A percentile compares a stretch with the other conserved stretches of the same genome.
Evolutionary conservation across 2,888 invertebrate genomes (phyloP).

Genomic region (Perizoma affinitatum): DNA sequence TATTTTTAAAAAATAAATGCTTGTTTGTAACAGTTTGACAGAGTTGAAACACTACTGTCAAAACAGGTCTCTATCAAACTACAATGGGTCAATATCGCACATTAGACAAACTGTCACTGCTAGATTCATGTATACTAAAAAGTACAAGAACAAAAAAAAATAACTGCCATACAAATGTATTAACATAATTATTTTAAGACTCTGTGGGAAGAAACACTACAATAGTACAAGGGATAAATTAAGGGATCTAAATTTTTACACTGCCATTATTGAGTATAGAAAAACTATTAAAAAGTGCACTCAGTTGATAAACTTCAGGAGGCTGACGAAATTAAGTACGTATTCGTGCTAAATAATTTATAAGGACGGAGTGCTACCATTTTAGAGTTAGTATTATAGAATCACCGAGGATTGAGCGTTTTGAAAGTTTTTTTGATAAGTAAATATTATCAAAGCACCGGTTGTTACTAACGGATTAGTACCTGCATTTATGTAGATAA

Average conservation of each 20-base stretch:
- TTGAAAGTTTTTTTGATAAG: background rate
- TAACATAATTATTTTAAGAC: too few species aligned
- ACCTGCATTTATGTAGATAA: conserved; percentile 9
- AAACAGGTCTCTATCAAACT: background rate
- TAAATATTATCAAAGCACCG: conserved; percentile 44
- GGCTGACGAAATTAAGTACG: conserved; percentile 78
- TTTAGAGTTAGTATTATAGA: conserved; percentile 36
- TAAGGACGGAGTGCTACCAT: conserved; percentile 77
- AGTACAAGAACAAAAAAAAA: too few species aligned
- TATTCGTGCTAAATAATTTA: conserved; percentile 63
- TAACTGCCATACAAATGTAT: too few species aligned
- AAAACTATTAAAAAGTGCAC: conserved; percentile 28
- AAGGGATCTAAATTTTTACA: background rate
- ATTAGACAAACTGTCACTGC: too few species aligned
- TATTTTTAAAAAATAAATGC: conserved; percentile 50
- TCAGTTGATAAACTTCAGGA: conserved; percentile 32
- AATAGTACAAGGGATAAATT: too few species aligned
- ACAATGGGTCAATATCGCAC: background rate
- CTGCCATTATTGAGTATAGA: background rate
- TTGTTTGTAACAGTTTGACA: conserved; percentile 37
- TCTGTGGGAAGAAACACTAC: too few species aligned
- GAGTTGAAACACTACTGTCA: background rate
- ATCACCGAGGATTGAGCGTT: conserved; percentile 4
- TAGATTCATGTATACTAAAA: too few species aligned
- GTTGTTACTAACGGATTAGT: conserved; percentile 37